phyloP scores from a whole-genome alignment of 92 coral and sea anemone genomes.

The Porites divaricata region DNA sequence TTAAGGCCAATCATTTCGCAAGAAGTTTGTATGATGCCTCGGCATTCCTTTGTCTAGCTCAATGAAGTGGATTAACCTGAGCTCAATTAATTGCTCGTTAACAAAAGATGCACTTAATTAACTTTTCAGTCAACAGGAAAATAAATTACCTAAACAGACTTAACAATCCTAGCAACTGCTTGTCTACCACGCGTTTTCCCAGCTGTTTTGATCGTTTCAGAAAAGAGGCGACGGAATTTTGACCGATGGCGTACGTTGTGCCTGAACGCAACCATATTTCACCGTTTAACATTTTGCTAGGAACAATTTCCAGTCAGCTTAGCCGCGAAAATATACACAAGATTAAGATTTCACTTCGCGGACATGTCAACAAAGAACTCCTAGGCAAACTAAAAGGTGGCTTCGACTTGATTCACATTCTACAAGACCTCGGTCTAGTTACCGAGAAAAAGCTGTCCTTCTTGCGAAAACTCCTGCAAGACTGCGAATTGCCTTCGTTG shows the following conservation, averaged over 20 bases:
- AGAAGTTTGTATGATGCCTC: background rate
- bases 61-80: constrained; percentile 24
- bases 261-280: constrained; percentile 34
- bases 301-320: constrained; percentile 77
- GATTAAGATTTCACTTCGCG: constrained; percentile 82
- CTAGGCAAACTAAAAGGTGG: constrained; percentile 74
- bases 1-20: background rate
- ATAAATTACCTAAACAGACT: constrained; percentile 7
- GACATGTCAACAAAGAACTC: constrained; percentile 85
- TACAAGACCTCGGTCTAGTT: constrained; percentile 82
- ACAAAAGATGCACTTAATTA: constrained; percentile 40
- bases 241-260: constrained; percentile 40
- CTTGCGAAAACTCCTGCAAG: constrained; percentile 74
- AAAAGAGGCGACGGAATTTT: background rate
- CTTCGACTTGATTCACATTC: constrained; percentile 65
- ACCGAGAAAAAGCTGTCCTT: constrained; percentile 80
- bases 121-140: constrained; percentile 16
- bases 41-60: background rate
- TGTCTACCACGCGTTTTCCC: background rate
- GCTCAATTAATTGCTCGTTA: constrained; percentile 32
- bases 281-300: constrained; percentile 73
- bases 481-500: constrained; percentile 58
- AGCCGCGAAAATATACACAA: constrained; percentile 64
- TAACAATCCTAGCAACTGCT: constrained; percentile 34
- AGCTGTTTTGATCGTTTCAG: background rate